Evolutionary conservation across 2,113 vertebrate species (phyloP), one percentile per base, ranked within the genome.

Genomic region (Thomomys bottae): DNA sequence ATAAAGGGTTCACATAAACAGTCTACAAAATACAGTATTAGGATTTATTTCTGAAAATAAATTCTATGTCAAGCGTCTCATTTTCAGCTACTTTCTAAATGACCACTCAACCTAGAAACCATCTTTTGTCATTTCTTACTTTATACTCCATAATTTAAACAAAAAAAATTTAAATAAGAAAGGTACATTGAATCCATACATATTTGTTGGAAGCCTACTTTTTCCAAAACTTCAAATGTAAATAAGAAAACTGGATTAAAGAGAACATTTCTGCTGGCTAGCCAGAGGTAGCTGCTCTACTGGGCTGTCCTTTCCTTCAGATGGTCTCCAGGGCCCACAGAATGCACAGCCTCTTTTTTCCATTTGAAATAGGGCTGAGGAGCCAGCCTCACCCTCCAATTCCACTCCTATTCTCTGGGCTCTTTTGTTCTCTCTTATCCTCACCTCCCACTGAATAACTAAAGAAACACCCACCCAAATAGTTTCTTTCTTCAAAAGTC

Each of bases 341-440:
- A 85, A 85, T 57, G 24, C 21, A 40, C 0, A 34, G 36, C n/a
- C 67, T 59, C 32, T 54, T 4, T 30, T 61, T 77, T 34, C 40
- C 24, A 2, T 28, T n/a, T 49, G 57, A 82, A 36, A 2, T 38
- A 80, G 83, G 59, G 45, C 32, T 14, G 28, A 97, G 96, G 96
- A 94, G 23, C 96, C 95, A 95, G 95, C 93, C 95, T 90, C 92
- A 32, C 70, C 94, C 45, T 76, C 11, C 49, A 54, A 10, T 4
- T 73, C 83, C 76, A 15, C 36, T 24, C 20, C 20, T 28, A 30
- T 67, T 80, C 40, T 82, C 24, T 38, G n/a, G 36, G 45, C 63
- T 84, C 23, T 38, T 66, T 49, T 38, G 40, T 42, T 18, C 40
- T 49, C 32, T 34, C 1, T 76, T 20, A 42, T 21, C 26, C 2